Conservation (phyloP, 2,888 invertebrate genomes). For the Opisthograptis luteolata region DNA sequence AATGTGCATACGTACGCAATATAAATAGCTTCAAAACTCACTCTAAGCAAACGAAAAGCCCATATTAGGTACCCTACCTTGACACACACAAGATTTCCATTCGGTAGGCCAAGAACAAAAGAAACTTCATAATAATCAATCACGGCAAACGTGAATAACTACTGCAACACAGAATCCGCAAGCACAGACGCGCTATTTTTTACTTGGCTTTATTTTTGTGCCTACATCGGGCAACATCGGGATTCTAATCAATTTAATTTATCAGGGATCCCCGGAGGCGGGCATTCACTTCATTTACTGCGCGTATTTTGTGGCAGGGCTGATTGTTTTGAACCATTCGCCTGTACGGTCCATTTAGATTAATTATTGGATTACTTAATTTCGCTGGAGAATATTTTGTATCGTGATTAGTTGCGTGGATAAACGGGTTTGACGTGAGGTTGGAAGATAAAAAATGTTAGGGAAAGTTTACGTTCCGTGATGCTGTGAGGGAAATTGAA, state of each 20-base stretch:
- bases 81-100: no score
- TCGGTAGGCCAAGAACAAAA: background rate
- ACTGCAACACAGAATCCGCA: conserved; percentile 50
- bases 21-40: no score
- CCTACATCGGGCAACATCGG: conserved; percentile 70
- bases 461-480: conserved; percentile 4
- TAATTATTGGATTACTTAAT: conserved; percentile 85
- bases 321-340: conserved; percentile 85
- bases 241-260: conserved; percentile 85
- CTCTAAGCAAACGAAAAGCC: no score
- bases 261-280: conserved; percentile 82
- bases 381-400: conserved; percentile 72
- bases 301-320: conserved; percentile 83
- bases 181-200: conserved; percentile 72
- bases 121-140: conserved; percentile 5
- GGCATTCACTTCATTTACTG: conserved; percentile 85
- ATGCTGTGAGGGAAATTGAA: background rate
- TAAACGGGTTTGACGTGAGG: conserved; percentile 30
- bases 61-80: no score
- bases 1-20: no score
- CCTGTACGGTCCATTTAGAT: conserved; percentile 84
- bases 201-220: conserved; percentile 78
- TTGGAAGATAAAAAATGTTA: conserved; percentile 20
- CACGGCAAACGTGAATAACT: conserved; percentile 2
- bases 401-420: conserved; percentile 50